phyloP scores from a whole-genome alignment of 2,888 invertebrate species.

The Melieria crassipennis region DNA sequence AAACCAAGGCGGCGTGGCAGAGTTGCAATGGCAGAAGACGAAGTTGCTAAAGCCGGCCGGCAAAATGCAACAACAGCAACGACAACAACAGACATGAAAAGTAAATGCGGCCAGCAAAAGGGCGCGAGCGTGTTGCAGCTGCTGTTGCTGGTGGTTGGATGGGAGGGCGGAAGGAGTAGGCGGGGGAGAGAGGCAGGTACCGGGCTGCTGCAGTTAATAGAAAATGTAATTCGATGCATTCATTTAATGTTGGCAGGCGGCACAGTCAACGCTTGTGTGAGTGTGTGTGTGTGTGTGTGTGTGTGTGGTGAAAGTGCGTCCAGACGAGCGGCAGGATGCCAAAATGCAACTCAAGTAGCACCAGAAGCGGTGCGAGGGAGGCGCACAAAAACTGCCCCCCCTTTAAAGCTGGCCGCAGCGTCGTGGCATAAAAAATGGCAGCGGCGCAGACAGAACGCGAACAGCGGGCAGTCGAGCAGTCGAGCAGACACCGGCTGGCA shows the following conservation, averaged over 20 bases:
- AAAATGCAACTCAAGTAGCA: conserved; percentile 18
- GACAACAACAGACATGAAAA: conserved; percentile 1
- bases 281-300: no score
- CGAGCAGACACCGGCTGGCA: conserved; percentile 36
- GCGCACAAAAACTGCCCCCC: background rate
- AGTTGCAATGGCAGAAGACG: background rate
- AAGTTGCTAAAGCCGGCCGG: no score
- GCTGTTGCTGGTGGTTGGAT: conserved; percentile 10
- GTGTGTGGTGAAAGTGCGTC: background rate
- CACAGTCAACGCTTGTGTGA: background rate
- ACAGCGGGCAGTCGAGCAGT: conserved; percentile 22
- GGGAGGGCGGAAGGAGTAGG: no score
- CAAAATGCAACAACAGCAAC: no score
- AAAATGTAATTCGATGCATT: conserved; percentile 44
- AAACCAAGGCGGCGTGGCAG: background rate
- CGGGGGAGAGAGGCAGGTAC: background rate
- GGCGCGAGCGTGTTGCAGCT: conserved; percentile 6
- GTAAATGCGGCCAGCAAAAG: conserved; percentile 15
- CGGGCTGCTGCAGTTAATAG: conserved; percentile 40
- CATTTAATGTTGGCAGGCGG: conserved; percentile 38
- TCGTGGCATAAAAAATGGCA: conserved; percentile 8
- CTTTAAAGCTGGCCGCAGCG: background rate
- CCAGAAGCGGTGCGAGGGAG: conserved; percentile 8
- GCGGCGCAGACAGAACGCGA: conserved; percentile 2
- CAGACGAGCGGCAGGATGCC: conserved; percentile 19